phyloP scores from a whole-genome alignment of 2,797 vertebrate genomes.

The Knipowitschia caucasica region DNA sequence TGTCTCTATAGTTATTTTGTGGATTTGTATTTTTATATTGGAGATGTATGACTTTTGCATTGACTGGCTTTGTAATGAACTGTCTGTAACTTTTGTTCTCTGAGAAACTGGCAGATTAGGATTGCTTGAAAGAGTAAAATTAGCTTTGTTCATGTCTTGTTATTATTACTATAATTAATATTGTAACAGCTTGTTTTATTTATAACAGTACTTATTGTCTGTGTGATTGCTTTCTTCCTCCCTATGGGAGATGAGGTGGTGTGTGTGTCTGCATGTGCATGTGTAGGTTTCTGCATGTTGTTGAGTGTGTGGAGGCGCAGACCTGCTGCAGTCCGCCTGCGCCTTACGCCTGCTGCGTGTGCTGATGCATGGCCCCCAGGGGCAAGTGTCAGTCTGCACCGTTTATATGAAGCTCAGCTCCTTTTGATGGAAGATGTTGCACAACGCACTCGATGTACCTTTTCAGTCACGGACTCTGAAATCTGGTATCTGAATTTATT shows the following conservation, averaged over 20 bases:
- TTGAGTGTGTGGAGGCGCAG: conserved; percentile 32
- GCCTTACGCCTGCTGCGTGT: conserved; percentile 81
- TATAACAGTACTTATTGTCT: conserved; percentile 67
- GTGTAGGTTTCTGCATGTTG: conserved; percentile 28
- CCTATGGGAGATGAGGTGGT: conserved; percentile 79
- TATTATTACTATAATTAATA: conserved; percentile 62
- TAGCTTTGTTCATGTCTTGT: conserved; percentile 72
- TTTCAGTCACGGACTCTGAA: conserved; percentile 61
- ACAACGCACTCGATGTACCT: conserved; percentile 71
- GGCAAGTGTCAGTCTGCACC: conserved; percentile 23
- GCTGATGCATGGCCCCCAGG: conserved; percentile 81
- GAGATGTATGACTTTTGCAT: conserved; percentile 78
- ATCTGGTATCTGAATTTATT: conserved; percentile 58
- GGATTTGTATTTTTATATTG: conserved; percentile 87
- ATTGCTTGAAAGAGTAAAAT: conserved; percentile 53
- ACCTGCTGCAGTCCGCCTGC: conserved; percentile 78
- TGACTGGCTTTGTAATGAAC: conserved; percentile 78
- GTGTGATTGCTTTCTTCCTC: conserved; percentile 79
- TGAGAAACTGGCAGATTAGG: conserved; percentile 52
- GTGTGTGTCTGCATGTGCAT: conserved; percentile 64
- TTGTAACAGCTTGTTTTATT: conserved; percentile 73
- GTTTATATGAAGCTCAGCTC: conserved; percentile 54
- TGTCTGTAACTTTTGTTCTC: conserved; percentile 62
- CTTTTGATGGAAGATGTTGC: conserved; percentile 71
- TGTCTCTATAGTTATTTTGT: conserved; percentile 81